Evolutionary conservation across 2,888 invertebrate species (phyloP).

Genomic region (Trissoscelio sp.): DNA sequence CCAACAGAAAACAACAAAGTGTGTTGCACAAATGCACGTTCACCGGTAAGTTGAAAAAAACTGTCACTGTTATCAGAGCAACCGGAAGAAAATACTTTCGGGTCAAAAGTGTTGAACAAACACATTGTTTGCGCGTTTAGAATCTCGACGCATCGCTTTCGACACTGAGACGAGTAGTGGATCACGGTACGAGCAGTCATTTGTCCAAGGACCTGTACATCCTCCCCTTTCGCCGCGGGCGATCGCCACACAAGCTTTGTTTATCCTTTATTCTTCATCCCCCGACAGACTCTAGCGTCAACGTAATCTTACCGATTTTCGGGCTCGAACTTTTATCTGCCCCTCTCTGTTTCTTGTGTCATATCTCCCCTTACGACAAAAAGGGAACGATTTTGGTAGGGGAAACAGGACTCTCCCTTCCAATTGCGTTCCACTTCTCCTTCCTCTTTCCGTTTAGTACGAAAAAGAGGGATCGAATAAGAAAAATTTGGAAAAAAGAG

Average conservation of each 20-base stretch:
- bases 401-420: constrained; percentile 39
- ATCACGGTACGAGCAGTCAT: constrained; percentile 45
- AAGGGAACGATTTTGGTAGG: constrained; percentile 36
- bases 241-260: constrained; percentile 36
- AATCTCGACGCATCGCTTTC: constrained; percentile 58
- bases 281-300: constrained; percentile 2
- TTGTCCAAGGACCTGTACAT: constrained; percentile 57
- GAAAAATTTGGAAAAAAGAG: background rate
- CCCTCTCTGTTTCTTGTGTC: background rate
- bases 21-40: background rate
- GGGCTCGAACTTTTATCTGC: constrained; percentile 11
- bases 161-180: constrained; percentile 51
- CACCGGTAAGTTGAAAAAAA: no score
- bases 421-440: constrained; percentile 1
- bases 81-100: background rate
- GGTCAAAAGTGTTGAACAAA: background rate
- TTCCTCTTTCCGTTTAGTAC: background rate
- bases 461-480: background rate
- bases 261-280: constrained; percentile 51
- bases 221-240: constrained; percentile 55
- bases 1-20: background rate
- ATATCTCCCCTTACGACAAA: constrained; percentile 4
- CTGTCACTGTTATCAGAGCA: background rate
- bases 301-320: constrained; percentile 35
- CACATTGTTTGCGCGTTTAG: constrained; percentile 24